phyloP scores from a whole-genome alignment of 2,797 vertebrate genomes.

The Linurgus olivaceus region DNA sequence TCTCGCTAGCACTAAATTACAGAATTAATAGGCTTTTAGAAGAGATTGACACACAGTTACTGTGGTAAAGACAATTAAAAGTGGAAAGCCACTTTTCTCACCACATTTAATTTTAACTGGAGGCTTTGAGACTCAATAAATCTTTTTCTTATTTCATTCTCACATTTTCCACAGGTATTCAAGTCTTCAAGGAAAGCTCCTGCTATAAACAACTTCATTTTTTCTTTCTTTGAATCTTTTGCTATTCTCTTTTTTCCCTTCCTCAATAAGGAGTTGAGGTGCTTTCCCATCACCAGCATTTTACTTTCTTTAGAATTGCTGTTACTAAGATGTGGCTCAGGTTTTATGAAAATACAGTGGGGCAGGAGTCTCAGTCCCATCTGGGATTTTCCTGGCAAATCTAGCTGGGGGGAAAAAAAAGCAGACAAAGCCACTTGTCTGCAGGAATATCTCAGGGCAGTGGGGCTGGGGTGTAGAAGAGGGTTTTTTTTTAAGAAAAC shows the following conservation, averaged over 20 bases:
- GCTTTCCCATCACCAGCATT: background rate
- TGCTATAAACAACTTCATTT: background rate
- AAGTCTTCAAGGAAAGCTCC: background rate
- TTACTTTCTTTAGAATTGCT: background rate
- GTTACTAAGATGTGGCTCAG: background rate
- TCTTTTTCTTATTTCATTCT: slow-evolving; percentile 67
- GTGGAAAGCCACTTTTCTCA: slow-evolving; percentile 74
- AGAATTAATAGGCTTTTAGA: slow-evolving; percentile 80
- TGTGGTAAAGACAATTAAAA: slow-evolving; percentile 78
- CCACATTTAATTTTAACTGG: slow-evolving; percentile 73
- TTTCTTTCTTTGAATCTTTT: background rate
- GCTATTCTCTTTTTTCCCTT: background rate
- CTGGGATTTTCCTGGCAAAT: background rate
- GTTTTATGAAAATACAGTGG: background rate
- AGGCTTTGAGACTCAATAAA: slow-evolving; percentile 74
- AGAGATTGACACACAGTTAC: slow-evolving; percentile 73
- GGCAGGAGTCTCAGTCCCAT: background rate
- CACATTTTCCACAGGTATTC: slow-evolving; percentile 45
- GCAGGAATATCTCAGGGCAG: background rate
- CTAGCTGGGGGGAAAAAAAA: rapidly evolving
- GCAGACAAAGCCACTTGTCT: background rate
- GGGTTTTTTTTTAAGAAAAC: background rate
- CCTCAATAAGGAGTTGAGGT: background rate
- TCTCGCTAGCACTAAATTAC: slow-evolving; percentile 74
- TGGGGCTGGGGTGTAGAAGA: background rate